Base-by-base conservation (phyloP, 1,140 invertebrate genomes). In the Habropoda laboriosa region DNA sequence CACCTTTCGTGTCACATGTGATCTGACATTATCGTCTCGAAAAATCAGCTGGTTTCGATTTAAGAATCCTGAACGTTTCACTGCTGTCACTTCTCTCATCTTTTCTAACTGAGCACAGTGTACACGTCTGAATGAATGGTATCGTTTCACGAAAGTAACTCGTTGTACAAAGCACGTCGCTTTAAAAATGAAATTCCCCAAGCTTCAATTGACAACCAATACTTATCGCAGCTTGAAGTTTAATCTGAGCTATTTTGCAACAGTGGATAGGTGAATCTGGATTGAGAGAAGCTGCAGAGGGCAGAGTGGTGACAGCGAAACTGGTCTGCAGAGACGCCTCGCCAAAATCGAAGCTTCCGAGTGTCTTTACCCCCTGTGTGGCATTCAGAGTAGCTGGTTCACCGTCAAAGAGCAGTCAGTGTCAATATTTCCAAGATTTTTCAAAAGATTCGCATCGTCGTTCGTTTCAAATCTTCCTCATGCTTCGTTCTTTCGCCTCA, bases 381-480 rank as follows among this genome's bases (percentile, higher is more conserved):
- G 96, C 96, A 13, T 97, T 98, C 88, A 94, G 97, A 81, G 95
- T 97, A 10, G 96, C 96, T 71, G 97, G 97, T 35, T 96, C 96
- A 51, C 96, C 97, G 27, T 93, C 94, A 0, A 95, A 94, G 91
- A 95, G 92, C 66, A 97, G 97, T 97, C 93, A 94, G 93, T 93
- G 81, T 38, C 27, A 12, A 8, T 27, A 3, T 0, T 12, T 63
- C 6, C 10, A 53, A 10, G 3, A 4, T 7, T 51, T 32, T 30
- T 64, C 7, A 72, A 3, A 18, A 13, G 2, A 40, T 2, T 18
- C 4, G 2, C 12, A 8, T 35, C 3, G 21, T 24, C 16, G 6
- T n/a, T 38, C 18, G 13, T 68, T 47, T 21, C 18, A 8, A 16
- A 64, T 6, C n/a, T 45, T 18, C 13, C 7, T 60, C 6, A 8